Conservation (phyloP, 1,140 invertebrate genomes). For the Octopus bimaculoides region DNA sequence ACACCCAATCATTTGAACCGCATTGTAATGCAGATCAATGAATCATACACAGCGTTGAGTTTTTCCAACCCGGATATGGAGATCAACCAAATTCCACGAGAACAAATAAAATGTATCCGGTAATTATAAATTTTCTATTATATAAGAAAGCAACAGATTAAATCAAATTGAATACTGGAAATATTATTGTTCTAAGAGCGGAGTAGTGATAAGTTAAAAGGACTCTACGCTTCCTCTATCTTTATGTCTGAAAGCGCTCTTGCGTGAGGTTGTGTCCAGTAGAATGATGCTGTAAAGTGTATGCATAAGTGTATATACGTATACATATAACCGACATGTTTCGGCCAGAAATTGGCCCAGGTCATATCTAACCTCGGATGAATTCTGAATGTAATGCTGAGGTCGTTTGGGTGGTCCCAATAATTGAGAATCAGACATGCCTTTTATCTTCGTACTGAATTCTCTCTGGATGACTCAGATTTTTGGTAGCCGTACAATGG, state of each 20-base stretch:
- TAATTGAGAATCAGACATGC: too few species aligned
- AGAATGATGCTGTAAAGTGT: background rate
- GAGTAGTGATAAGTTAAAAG: background rate
- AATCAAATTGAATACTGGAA: background rate
- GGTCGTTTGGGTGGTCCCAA: too few species aligned
- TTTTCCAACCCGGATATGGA: slow-evolving; percentile 3
- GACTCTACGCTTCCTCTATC: background rate
- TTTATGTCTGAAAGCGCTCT: background rate
- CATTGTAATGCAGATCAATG: slow-evolving; percentile 3
- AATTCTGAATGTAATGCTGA: too few species aligned
- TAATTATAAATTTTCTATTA: background rate
- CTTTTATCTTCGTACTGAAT: too few species aligned
- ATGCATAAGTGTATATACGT: background rate
- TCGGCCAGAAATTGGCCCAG: too few species aligned
- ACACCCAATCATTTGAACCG: background rate
- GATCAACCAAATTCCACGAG: background rate
- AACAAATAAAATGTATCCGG: background rate
- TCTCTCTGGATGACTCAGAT: too few species aligned
- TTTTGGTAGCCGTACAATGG: too few species aligned
- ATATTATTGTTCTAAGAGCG: background rate
- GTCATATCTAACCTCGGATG: too few species aligned
- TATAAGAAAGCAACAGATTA: background rate
- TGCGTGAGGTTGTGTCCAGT: background rate
- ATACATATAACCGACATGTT: too few species aligned
- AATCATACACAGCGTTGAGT: background rate